Percentiles rank a stretch among this genome's conserved stretches.
Conservation (phyloP, 2,113 vertebrate species). For the Lepidiolamprologus cunningtoni region DNA sequence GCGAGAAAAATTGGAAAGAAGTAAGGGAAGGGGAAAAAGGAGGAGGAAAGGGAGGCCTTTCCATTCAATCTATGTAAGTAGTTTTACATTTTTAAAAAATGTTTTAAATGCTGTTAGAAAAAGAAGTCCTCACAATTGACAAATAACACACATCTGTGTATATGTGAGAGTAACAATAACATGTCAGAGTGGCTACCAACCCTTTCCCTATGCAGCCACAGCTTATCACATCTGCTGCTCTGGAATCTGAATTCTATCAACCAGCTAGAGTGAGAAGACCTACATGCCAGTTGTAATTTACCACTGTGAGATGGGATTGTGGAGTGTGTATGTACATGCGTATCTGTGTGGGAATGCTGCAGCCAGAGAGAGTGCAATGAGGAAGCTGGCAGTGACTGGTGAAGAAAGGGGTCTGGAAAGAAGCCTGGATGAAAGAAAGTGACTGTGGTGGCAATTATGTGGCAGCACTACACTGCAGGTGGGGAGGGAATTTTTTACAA, state of each 20-base stretch:
- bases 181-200: constrained; percentile 1
- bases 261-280: constrained; percentile 49
- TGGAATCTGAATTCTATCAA: constrained; percentile 51
- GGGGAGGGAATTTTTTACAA: neutral
- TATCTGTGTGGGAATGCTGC: neutral
- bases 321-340: neutral
- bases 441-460: neutral
- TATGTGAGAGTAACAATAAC: neutral
- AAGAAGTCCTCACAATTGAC: neutral
- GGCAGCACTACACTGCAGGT: neutral
- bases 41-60: neutral
- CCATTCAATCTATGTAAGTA: neutral
- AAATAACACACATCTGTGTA: neutral
- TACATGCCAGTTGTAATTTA: constrained; percentile 51
- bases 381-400: neutral
- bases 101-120: neutral
- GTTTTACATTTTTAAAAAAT: neutral
- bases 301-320: constrained; percentile 6
- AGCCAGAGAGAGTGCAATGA: neutral
- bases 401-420: neutral
- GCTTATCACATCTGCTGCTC: constrained; percentile 47
- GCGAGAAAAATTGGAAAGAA: neutral
- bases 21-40: neutral
- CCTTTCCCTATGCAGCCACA: constrained; percentile 1
- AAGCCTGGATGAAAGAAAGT: neutral